Base-by-base conservation (phyloP, 1,140 invertebrate species). In the Elymnias hypermnestra region DNA sequence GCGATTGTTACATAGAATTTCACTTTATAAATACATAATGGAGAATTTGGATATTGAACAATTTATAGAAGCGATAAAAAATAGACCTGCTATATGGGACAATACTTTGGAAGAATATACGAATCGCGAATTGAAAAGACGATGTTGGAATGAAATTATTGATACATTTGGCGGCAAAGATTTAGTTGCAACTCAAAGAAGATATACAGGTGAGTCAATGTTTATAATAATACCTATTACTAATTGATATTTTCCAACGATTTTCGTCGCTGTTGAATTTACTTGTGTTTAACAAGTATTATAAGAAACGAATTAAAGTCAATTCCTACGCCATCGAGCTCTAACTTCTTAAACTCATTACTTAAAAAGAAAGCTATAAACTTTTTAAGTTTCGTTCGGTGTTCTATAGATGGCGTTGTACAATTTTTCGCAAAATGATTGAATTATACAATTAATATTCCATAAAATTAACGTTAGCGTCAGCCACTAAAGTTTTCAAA, bases 61-160 rank as follows among this genome's bases (percentile, higher is more conserved):
- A 9, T 42, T 42, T 7, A 42, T 42, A 14, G 26, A 42, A n/a
- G 39, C 29, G 21, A 42, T 42, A 31, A 29, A 42, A n/a, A 42
- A 19, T n/a, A 17, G 39, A 28, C 39, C 39, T 2, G 2, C 25
- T n/a, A 10, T 42, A 29, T 42, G 39, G 39, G 39, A 42, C 18
- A 42, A 3, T 13, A 12, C 9, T 7, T 31, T n/a, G 7, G 26
- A 14, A 4, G 39, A 15, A 12, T 42, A 42, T 13, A 19, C 17
- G 2, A 42, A 42, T 1, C 18, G 39, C 5, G 39, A 42, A 13
- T 1, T 42, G 5, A 42, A 31, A n/a, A 42, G 31, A 7, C 26
- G 31, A 13, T 19, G 15, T 17, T 42, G 39, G 39, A 18, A 26
- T 21, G 39, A 42, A 1, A 13, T 42, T 31, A 29, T 42, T 6